These are phyloP conservation scores for Diorhabda elongata DNA, from an alignment of 1,140 invertebrate genomes.

Conservation along the genomic window DNA sequence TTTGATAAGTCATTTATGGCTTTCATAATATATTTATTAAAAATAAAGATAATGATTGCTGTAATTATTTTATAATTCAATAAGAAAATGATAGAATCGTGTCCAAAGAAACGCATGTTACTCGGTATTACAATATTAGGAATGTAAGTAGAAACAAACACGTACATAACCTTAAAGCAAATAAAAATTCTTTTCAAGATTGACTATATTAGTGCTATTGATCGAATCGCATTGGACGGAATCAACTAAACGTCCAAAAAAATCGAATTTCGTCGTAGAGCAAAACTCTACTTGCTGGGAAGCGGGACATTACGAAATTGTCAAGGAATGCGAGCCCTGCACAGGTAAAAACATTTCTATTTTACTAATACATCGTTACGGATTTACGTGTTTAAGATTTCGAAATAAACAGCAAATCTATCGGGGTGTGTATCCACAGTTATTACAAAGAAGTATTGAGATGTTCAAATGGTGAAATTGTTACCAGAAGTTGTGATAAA, in stretches of 20 bases:
- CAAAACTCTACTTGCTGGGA: conserved; percentile 71
- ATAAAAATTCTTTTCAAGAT: conserved; percentile 50
- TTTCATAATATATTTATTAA: no score
- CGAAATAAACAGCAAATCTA: conserved; percentile 67
- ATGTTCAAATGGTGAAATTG: conserved; percentile 65
- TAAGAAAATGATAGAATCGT: conserved; percentile 61
- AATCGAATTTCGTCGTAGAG: conserved; percentile 61
- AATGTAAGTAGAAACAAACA: conserved; percentile 49
- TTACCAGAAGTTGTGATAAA: conserved; percentile 65
- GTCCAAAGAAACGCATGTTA: conserved; percentile 65
- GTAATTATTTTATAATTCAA: background rate
- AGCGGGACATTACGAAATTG: conserved; percentile 63
- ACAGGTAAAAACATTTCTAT: conserved; percentile 52
- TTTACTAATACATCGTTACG: background rate
- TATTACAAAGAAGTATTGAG: conserved; percentile 67
- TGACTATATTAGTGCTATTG: conserved; percentile 73
- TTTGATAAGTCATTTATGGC: no score
- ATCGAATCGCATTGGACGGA: conserved; percentile 72
- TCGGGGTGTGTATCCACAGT: conserved; percentile 64
- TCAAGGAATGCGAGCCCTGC: conserved; percentile 76
- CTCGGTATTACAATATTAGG: conserved; percentile 59
- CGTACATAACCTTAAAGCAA: conserved; percentile 16
- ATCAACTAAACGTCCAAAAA: conserved; percentile 39
- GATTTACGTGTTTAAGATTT: conserved; percentile 51
- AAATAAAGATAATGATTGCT: no score